Percentiles rank a stretch among this genome's conserved stretches.
These are phyloP conservation scores for Rotaria sp. DNA, from an alignment of 2,888 invertebrate genomes.

Conservation along the genomic window DNA sequence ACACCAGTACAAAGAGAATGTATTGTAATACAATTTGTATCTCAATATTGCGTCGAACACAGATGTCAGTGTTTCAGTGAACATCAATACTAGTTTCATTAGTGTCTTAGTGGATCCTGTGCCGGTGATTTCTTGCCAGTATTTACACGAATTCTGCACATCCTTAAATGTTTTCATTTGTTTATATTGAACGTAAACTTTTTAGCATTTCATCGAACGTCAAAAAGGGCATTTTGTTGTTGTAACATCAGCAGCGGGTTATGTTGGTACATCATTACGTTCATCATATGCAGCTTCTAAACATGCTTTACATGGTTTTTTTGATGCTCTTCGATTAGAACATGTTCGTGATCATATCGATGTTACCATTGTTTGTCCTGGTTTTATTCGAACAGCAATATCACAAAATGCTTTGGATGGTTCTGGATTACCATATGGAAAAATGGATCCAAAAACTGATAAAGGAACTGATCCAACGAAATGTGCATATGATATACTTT, in stretches of 20 bases:
- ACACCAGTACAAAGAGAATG: no score
- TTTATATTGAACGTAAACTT: background rate
- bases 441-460: background rate
- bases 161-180: no score
- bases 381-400: constrained; percentile 68
- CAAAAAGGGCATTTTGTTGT: constrained; percentile 67
- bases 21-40: no score
- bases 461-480: background rate
- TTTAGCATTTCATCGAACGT: constrained; percentile 59
- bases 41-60: no score
- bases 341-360: constrained; percentile 61
- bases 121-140: no score
- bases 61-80: no score
- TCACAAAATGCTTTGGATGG: constrained; percentile 66
- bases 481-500: background rate
- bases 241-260: constrained; percentile 69
- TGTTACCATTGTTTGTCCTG: constrained; percentile 69
- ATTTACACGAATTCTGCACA: no score
- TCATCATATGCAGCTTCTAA: constrained; percentile 65
- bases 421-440: background rate
- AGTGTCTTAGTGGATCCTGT: no score
- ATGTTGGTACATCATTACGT: constrained; percentile 48
- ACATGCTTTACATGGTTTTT: constrained; percentile 73
- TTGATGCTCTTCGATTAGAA: constrained; percentile 63
- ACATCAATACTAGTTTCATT: no score